A percentile compares a stretch with the other conserved stretches of the same genome.
These are phyloP conservation scores for Nannobrachium achirus DNA, from an alignment of 2,113 vertebrate species.

Conservation along the genomic window DNA sequence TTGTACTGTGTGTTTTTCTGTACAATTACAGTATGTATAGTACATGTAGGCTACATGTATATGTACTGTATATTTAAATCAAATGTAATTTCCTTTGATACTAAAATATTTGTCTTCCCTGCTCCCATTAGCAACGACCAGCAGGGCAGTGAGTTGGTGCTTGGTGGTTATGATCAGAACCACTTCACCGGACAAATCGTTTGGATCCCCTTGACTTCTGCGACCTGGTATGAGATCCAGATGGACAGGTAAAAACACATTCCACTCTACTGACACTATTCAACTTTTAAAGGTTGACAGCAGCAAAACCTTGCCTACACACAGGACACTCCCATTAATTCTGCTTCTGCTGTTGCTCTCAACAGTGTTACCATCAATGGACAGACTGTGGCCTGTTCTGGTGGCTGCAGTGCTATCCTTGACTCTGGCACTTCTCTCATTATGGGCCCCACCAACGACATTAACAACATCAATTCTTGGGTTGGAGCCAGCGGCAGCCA, in stretches of 20 bases:
- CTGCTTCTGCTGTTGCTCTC: slow-evolving; percentile 8
- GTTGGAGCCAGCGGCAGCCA: slow-evolving; percentile 61
- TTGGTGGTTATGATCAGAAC: slow-evolving; percentile 71
- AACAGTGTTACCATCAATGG: slow-evolving; percentile 70
- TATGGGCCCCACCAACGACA: slow-evolving; percentile 65
- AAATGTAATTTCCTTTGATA: too few relatives aligned
- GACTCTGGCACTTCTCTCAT: slow-evolving; percentile 76
- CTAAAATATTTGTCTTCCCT: too few relatives aligned
- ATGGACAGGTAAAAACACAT: slow-evolving; percentile 76
- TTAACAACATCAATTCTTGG: slow-evolving; percentile 65
- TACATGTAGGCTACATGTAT: too few relatives aligned
- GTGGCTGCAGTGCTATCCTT: slow-evolving; percentile 71
- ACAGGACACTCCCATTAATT: too few relatives aligned
- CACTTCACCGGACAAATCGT: slow-evolving; percentile 70
- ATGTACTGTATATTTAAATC: too few relatives aligned
- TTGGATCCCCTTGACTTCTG: slow-evolving; percentile 78
- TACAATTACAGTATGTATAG: too few relatives aligned
- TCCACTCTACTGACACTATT: neutral
- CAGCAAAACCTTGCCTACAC: too few relatives aligned
- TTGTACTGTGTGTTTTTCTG: neutral
- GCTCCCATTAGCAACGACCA: slow-evolving; percentile 41
- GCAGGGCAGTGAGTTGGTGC: slow-evolving; percentile 73
- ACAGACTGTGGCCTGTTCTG: slow-evolving; percentile 60
- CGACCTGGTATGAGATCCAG: slow-evolving; percentile 81
- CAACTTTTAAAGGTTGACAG: too few relatives aligned